Conservation (phyloP, 2,113 vertebrate genomes). For the Micronisus gabar region DNA sequence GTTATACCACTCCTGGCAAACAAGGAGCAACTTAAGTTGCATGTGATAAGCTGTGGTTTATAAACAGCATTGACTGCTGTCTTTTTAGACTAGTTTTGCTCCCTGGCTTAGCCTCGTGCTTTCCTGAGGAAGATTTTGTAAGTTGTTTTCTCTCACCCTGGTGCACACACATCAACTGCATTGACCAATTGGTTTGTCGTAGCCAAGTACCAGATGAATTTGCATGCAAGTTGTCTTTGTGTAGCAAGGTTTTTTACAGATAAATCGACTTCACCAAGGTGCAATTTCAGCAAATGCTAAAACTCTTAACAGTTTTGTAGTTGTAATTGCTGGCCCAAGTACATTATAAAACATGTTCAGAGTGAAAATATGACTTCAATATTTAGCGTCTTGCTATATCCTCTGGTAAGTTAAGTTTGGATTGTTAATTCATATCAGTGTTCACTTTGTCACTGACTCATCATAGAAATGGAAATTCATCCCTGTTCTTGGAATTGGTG, state of each 20-base stretch:
- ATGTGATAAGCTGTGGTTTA: not conserved
- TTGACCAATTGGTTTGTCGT: not conserved
- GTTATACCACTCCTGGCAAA: not conserved
- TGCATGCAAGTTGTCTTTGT: constrained; percentile 9
- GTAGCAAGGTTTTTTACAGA: not conserved
- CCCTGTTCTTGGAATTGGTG: not conserved
- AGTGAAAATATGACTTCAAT: not conserved
- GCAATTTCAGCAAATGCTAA: constrained; percentile 36
- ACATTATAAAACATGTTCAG: not conserved
- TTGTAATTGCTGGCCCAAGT: not conserved
- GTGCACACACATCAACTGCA: not conserved
- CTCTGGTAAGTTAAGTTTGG: not conserved
- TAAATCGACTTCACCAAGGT: constrained; percentile 1
- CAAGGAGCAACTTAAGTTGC: not conserved
- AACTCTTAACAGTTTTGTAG: not conserved
- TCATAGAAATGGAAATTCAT: not conserved
- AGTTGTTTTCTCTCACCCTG: not conserved
- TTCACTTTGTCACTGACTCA: not conserved
- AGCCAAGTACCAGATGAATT: not conserved
- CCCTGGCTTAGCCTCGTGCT: not conserved
- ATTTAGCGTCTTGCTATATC: not conserved
- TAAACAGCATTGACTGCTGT: not conserved
- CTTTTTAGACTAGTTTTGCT: not conserved
- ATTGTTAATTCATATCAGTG: not conserved
- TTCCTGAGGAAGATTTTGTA: not conserved